These are phyloP conservation scores for Chiloscyllium punctatum DNA, from an alignment of 2,797 vertebrate genomes.

Conservation along the genomic window DNA sequence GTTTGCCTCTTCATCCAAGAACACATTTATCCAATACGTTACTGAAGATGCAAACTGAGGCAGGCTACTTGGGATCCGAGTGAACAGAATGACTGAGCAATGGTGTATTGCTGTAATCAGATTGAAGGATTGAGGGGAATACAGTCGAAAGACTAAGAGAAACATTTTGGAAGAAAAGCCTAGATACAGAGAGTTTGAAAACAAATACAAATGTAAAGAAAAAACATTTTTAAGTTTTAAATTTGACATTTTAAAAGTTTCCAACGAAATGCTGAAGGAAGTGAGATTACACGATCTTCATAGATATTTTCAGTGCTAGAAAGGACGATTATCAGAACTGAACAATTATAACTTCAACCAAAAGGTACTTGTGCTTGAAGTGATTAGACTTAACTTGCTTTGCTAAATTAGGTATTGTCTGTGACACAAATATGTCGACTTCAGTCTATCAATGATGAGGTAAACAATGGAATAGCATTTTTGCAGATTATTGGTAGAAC, in stretches of 20 bases:
- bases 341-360: neutral
- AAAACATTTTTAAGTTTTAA: neutral
- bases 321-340: neutral
- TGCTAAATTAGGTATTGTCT: neutral
- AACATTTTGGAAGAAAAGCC: neutral
- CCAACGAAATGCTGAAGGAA: neutral
- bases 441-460: neutral
- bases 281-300: neutral
- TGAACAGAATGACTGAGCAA: neutral
- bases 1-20: neutral
- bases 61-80: neutral
- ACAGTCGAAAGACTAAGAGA: neutral
- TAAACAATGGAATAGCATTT: neutral
- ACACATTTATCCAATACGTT: neutral
- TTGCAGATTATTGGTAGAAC: neutral
- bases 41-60: neutral
- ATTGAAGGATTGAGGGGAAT: neutral
- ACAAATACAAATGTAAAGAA: neutral
- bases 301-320: neutral
- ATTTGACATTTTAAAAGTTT: neutral
- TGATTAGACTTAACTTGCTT: neutral
- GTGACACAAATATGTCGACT: neutral
- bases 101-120: neutral
- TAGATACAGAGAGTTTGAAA: neutral
- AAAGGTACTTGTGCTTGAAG: neutral